Evolutionary conservation across 2,888 invertebrate genomes (phyloP), one percentile per base, ranked within the genome.

Genomic region (Dryobota labecula): DNA sequence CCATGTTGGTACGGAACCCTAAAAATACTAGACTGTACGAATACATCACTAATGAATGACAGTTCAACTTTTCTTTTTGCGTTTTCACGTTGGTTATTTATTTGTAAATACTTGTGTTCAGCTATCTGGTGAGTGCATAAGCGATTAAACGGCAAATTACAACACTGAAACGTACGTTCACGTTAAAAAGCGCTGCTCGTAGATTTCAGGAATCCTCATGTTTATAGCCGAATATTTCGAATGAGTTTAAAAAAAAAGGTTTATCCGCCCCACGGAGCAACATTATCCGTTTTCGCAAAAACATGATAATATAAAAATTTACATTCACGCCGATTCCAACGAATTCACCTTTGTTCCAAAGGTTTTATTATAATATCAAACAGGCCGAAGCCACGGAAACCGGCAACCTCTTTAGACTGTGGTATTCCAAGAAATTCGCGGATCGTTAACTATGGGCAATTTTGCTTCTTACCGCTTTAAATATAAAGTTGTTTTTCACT

Each of bases 401-500:
- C 85, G 82, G 81, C 83, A 84, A 84, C 84, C 83, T 86, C 84
- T 86, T 85, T 84, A 84, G 43, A 78, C 70, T 72, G 72, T 71
- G 81, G 80, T 87, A 82, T 84, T 83, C 80, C 78, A 73, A 84
- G 84, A 84, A 84, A 83, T 84, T 87, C 80, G 82, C 77, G 76
- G 76, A 78, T 84, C 84, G 80, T 82, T 78, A 54, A 61, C 73
- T 51, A 70, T 80, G 66, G 38, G 66, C 77, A 71, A 86, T 80
- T 84, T 77, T 81, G 72, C 71, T 67, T 78, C 80, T 78, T 87
- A 85, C 62, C 5, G 41, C n/a, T 57, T 66, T 49, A 51, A 82
- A 62, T 62, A 83, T 85, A 91, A 84, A 85, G 89, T 79, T 83
- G 84, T 82, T 84, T 84, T 88, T 88, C 73, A 84, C 75, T 72